Evolutionary conservation across 2,797 vertebrate genomes (phyloP).

Genomic region (Tauraco hartlaubi): DNA sequence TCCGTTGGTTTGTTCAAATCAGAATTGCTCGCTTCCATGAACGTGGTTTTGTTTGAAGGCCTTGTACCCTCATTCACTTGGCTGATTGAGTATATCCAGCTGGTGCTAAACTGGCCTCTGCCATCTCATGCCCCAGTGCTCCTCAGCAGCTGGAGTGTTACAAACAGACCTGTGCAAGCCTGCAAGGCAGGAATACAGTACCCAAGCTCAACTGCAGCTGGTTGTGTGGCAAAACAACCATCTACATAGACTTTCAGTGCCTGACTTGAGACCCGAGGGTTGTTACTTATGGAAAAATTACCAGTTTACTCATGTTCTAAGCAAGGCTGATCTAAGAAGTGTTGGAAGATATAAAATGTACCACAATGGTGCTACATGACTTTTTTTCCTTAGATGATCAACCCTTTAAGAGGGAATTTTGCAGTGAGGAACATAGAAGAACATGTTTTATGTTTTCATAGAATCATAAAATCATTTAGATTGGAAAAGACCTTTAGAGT

Average conservation of each 20-base stretch:
- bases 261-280: not conserved
- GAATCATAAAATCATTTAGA: not conserved
- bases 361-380: not conserved
- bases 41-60: not conserved
- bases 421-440: not conserved
- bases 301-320: not conserved
- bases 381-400: not conserved
- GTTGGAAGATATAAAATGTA: not conserved
- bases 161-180: not conserved
- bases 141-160: not conserved
- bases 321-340: not conserved
- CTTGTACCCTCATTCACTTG: not conserved
- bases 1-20: not conserved
- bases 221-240: not conserved
- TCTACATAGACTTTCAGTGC: not conserved
- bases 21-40: not conserved
- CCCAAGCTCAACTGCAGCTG: not conserved
- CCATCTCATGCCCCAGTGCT: not conserved
- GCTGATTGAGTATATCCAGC: not conserved
- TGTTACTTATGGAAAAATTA: not conserved
- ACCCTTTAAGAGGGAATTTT: not conserved
- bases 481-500: not conserved
- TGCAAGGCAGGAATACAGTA: not conserved
- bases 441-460: accelerated
- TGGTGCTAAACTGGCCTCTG: not conserved